These are phyloP conservation scores for Macrotrachela quadricornifera DNA, from an alignment of 1,140 invertebrate species.

Conservation along the genomic window DNA sequence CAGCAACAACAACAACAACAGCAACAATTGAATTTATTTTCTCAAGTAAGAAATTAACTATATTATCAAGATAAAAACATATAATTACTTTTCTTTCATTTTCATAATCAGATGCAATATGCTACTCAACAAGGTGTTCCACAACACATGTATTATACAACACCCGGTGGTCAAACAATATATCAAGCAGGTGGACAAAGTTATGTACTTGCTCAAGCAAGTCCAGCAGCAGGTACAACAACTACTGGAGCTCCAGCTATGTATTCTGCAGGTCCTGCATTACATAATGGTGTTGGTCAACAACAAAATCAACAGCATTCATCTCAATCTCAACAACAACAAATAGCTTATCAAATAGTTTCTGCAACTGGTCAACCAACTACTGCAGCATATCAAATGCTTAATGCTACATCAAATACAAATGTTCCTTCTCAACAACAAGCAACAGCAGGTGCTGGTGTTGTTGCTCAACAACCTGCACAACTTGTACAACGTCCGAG, in stretches of 20 bases:
- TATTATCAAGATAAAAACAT: neutral
- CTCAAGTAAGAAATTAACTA: neutral
- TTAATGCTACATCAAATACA: too few species aligned
- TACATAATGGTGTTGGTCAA: neutral
- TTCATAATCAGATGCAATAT: neutral
- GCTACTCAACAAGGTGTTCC: neutral
- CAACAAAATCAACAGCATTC: neutral
- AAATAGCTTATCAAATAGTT: neutral
- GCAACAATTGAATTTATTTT: neutral
- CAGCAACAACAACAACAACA: neutral
- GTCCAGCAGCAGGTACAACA: neutral
- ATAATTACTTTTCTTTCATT: too few species aligned
- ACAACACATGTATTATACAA: neutral
- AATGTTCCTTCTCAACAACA: too few species aligned
- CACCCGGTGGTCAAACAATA: neutral
- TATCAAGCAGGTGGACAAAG: slow-evolving; percentile 1
- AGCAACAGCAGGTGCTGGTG: too few species aligned
- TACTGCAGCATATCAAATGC: neutral
- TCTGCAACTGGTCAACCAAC: too few species aligned
- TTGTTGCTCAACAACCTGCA: too few species aligned
- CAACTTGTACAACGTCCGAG: too few species aligned
- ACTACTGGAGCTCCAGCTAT: too few species aligned
- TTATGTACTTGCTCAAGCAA: neutral
- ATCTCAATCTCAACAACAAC: neutral
- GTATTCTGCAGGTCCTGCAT: neutral